phyloP scores from a whole-genome alignment of 2,797 vertebrate genomes.

The Gadopsis marmoratus region DNA sequence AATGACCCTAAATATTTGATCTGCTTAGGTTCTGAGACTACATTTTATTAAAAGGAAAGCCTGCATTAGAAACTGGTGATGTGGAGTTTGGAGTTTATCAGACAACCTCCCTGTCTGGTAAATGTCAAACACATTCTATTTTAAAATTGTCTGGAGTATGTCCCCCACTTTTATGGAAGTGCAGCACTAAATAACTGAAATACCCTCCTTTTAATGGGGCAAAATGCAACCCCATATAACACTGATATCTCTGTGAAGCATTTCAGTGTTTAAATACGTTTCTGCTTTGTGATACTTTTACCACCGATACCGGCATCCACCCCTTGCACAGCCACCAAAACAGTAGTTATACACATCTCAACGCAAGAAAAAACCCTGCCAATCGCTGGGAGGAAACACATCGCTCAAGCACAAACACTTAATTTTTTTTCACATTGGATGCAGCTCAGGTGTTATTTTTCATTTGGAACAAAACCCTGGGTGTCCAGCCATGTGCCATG shows the following conservation, averaged over 20 bases:
- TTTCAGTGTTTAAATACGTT: constrained; percentile 5
- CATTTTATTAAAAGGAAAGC: background rate
- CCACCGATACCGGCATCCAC: background rate
- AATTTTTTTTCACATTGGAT: constrained; percentile 16
- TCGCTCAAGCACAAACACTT: constrained; percentile 22
- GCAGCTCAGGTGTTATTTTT: constrained; percentile 10
- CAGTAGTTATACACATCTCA: constrained; percentile 1
- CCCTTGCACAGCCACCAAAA: background rate
- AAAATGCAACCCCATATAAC: background rate
- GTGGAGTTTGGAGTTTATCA: background rate
- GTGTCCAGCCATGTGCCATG: too few species aligned
- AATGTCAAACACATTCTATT: background rate
- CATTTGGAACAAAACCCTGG: constrained; percentile 4
- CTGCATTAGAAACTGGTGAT: background rate
- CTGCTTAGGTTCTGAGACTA: background rate
- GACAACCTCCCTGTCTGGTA: background rate
- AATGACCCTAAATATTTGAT: background rate
- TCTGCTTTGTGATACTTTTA: constrained; percentile 18
- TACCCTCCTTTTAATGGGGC: background rate
- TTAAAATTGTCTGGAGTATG: background rate
- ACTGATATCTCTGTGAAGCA: background rate
- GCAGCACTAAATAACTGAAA: background rate
- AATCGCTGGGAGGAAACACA: background rate
- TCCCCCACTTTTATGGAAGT: background rate
- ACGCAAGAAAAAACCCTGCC: background rate